phyloP scores from a whole-genome alignment of 2,797 vertebrate genomes.

The Tragelaphus eurycerus region DNA sequence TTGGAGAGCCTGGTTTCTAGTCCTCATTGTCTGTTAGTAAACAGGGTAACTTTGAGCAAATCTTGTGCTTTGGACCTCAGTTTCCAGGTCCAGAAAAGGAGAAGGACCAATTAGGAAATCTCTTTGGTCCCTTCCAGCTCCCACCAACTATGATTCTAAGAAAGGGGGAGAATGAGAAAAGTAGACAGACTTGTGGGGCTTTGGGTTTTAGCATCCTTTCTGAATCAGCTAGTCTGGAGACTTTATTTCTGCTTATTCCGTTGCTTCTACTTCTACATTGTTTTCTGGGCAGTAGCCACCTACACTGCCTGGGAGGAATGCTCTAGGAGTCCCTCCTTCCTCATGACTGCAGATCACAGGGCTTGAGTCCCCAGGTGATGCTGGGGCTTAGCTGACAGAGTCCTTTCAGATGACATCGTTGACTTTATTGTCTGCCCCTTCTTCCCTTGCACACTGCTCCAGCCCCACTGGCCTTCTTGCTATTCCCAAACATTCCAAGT shows the following conservation, averaged over 20 bases:
- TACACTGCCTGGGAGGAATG: background rate
- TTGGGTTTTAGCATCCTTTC: background rate
- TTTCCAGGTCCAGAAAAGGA: background rate
- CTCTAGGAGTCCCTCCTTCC: background rate
- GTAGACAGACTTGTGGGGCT: background rate
- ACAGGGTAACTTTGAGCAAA: background rate
- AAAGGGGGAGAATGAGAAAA: background rate
- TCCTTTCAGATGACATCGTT: background rate
- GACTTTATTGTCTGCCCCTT: background rate
- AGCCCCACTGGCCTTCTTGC: background rate
- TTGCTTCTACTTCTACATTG: background rate
- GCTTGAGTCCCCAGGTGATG: background rate
- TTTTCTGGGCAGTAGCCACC: background rate
- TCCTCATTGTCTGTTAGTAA: background rate
- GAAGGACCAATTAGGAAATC: background rate
- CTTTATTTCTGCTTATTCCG: background rate
- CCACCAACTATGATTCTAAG: background rate
- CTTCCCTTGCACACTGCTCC: background rate
- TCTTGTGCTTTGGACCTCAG: background rate
- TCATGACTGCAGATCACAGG: background rate
- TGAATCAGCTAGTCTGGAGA: background rate
- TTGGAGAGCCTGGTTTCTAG: background rate
- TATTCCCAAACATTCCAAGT: background rate
- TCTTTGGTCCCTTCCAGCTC: background rate
- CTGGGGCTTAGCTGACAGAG: background rate